Evolutionary conservation across 2,113 vertebrate species (phyloP).

Genomic region (Bucco capensis): DNA sequence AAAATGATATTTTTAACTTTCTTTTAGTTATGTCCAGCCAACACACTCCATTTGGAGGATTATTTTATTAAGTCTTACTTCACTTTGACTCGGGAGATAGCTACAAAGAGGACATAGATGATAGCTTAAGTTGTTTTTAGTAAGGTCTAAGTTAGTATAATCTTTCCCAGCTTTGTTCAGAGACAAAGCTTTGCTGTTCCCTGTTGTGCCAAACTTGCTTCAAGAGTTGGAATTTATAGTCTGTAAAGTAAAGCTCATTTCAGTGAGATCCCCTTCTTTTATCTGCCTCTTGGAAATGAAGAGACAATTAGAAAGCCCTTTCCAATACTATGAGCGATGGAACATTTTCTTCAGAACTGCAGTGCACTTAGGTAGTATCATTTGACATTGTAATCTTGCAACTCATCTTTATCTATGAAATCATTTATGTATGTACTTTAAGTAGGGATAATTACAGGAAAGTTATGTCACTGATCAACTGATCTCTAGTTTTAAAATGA

Average conservation of each 20-base stretch:
- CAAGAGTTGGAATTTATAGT: constrained; percentile 15
- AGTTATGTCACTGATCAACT: background rate
- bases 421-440: constrained; percentile 25
- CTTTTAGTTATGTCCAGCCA: constrained; percentile 32
- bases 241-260: constrained; percentile 3
- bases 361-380: background rate
- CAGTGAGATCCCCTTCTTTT: background rate
- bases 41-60: constrained; percentile 37
- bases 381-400: constrained; percentile 14
- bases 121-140: constrained; percentile 33
- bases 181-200: constrained; percentile 32
- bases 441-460: background rate
- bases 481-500: constrained; percentile 10
- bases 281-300: constrained; percentile 1
- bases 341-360: constrained; percentile 6
- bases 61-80: constrained; percentile 46
- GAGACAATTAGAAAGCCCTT: constrained; percentile 43
- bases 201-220: constrained; percentile 42
- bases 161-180: constrained; percentile 11
- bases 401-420: constrained; percentile 4
- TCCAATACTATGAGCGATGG: constrained; percentile 37
- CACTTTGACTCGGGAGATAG: constrained; percentile 29
- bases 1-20: constrained; percentile 28
- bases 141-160: constrained; percentile 42
- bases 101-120: constrained; percentile 34